Base-by-base conservation (phyloP, 2,888 invertebrate species). In the Eremobia ochroleuca region DNA sequence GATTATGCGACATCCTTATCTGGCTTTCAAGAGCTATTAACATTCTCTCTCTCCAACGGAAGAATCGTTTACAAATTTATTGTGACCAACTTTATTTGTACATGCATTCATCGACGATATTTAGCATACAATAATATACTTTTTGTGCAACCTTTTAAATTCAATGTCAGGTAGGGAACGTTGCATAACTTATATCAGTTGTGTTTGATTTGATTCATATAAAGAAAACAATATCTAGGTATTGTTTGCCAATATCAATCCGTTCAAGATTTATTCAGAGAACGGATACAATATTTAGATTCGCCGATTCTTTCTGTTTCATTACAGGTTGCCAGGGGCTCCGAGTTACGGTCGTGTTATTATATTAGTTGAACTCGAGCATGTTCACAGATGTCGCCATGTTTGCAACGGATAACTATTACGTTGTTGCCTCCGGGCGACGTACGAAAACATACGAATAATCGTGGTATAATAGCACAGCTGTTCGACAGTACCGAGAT, bases 1-100 rank as follows among this genome's bases (percentile, higher is more conserved):
- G 95, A 95, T 95, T 94, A 95, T 93, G 92, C 91, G 89, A 91
- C 92, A 91, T 94, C 93, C 93, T 94, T 94, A 94, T 94, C 92
- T 93, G 94, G 93, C 92, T 94, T 93, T 93, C 92, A 93, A 92
- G 89, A 91, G 91, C 94, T 94, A 94, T 95, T 94, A 94, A 93
- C 92, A 93, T 94, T 94, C 92, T 79, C 84, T 88, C 88, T 85
- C 67, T 92, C 88, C 90, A 90, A 90, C 89, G 87, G 87, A 89
- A 91, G 85, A 89, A 88, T 88, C 91, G 90, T 91, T 92, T 87
- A 91, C 91, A 91, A 92, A 90, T 89, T 92, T 93, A 92, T 88
- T 88, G 89, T 91, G 89, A 85, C 87, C 88, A 87, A 82, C 88
- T 88, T 87, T 87, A 88, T 91, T 90, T 88, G 89, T 88, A 80